Evolutionary conservation across 2,797 vertebrate species (phyloP), one percentile per base, ranked within the genome.

Genomic region (Garrulus glandarius): DNA sequence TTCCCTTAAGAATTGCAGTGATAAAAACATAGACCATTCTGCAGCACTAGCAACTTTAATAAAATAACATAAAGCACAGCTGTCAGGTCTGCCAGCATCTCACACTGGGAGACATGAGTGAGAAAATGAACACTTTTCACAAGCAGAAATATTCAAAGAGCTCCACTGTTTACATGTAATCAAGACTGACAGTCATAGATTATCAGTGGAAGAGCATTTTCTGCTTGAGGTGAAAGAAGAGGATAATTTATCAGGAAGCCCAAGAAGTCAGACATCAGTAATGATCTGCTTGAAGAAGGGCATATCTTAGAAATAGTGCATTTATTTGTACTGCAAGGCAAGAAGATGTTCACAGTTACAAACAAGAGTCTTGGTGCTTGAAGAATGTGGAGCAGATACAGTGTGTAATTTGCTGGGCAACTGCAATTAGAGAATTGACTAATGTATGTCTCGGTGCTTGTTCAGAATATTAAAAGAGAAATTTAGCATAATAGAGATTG

Each of bases 111-210:
- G 65, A 89, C 79, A 82, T 44, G 90, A 92, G 65, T 92, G 80
- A 97, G 84, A 89, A 92, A 96, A 92, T 50, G 84, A 97, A 93
- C 34, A 57, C 86, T 95, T 97, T 93, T 89, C 87, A 88, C 71
- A 92, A 95, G 95, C 90, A 96, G 93, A 97, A 97, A 96, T 96
- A 97, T 96, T 96, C 97, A 95, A 96, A 97, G 95, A 95, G 86
- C 77, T 83, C 89, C 65, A 44, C 89, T 94, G 68, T 95, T 97
- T 97, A 87, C 84, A 96, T 95, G 86, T 96, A 96, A 97, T 96
- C 91, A 96, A 70, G 97, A 93, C 84, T 96, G 94, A 94, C 90
- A 96, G 91, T 84, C 84, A 89, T 92, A 93, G 95, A 92, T 97
- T 97, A 83, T 88, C 57, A 44, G 91, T 91, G 95, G 88, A 97